These are phyloP conservation scores for Brenthis daphne DNA, from an alignment of 2,888 invertebrate species.

Conservation along the genomic window DNA sequence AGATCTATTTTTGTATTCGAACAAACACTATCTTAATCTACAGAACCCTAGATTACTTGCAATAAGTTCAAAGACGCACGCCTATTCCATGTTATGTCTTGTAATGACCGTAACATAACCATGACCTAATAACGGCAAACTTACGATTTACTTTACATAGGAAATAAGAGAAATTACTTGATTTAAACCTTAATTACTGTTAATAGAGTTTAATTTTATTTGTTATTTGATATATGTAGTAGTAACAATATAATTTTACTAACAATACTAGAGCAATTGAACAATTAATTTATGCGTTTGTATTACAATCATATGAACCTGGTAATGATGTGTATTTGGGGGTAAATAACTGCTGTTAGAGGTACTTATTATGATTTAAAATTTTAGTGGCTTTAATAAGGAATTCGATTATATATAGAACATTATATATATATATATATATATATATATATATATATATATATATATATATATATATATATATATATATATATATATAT, in stretches of 20 bases:
- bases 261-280: conserved; percentile 23
- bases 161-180: conserved; percentile 22
- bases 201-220: conserved; percentile 4
- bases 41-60: conserved; percentile 51
- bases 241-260: conserved; percentile 20
- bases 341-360: conserved; percentile 17
- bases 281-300: conserved; percentile 32
- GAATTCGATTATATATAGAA: background rate
- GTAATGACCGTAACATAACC: conserved; percentile 55
- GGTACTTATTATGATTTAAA: conserved; percentile 15
- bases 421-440: no score
- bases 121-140: conserved; percentile 51
- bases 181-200: background rate
- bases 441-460: no score
- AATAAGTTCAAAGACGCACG: conserved; percentile 56
- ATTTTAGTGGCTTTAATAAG: conserved; percentile 2
- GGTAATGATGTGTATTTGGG: conserved; percentile 25
- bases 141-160: conserved; percentile 23
- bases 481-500: no score
- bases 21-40: conserved; percentile 1
- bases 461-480: no score
- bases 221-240: background rate
- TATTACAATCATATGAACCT: conserved; percentile 21
- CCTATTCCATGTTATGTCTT: conserved; percentile 63
- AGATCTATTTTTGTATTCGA: background rate